These are phyloP conservation scores for Cynoglossus semilaevis DNA, from an alignment of 2,113 vertebrate species.

Conservation along the genomic window DNA sequence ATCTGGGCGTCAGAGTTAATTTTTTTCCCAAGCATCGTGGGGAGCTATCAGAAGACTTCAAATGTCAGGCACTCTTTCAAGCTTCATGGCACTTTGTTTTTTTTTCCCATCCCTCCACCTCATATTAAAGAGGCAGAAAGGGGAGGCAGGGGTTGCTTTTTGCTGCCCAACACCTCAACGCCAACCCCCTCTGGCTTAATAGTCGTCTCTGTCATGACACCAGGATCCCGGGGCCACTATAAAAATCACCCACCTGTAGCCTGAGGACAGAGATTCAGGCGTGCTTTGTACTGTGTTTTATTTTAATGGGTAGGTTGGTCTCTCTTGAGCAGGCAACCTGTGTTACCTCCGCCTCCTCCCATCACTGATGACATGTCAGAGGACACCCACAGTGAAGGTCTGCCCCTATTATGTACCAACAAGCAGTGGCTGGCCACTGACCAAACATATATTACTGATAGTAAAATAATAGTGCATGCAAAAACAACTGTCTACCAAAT, in stretches of 20 bases:
- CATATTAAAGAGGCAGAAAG: constrained; percentile 45
- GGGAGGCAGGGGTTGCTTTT: constrained; percentile 3
- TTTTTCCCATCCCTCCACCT: constrained; percentile 66
- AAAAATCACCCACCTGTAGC: constrained; percentile 80
- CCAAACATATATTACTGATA: constrained; percentile 39
- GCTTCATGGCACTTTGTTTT: constrained; percentile 75
- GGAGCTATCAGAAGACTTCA: constrained; percentile 78
- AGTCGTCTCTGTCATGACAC: constrained; percentile 63
- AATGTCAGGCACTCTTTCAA: constrained; percentile 68
- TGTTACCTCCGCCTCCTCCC: constrained; percentile 46
- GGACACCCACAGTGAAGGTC: constrained; percentile 47
- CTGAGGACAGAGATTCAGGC: constrained; percentile 25
- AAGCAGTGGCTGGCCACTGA: constrained; percentile 13
- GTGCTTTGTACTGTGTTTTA: constrained; percentile 25
- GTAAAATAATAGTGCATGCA: constrained; percentile 36
- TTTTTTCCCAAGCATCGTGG: constrained; percentile 65
- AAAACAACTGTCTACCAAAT: too few relatives aligned
- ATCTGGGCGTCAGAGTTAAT: constrained; percentile 82
- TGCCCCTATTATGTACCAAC: constrained; percentile 8
- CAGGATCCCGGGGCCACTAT: constrained; percentile 62
- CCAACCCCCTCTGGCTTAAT: constrained; percentile 53
- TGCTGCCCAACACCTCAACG: constrained; percentile 27
- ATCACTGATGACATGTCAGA: constrained; percentile 67
- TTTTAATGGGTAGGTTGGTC: constrained; percentile 48
- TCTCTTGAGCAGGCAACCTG: constrained; percentile 64